These are phyloP conservation scores for Bombus balteatus DNA, from an alignment of 1,140 invertebrate species.

Conservation along the genomic window DNA sequence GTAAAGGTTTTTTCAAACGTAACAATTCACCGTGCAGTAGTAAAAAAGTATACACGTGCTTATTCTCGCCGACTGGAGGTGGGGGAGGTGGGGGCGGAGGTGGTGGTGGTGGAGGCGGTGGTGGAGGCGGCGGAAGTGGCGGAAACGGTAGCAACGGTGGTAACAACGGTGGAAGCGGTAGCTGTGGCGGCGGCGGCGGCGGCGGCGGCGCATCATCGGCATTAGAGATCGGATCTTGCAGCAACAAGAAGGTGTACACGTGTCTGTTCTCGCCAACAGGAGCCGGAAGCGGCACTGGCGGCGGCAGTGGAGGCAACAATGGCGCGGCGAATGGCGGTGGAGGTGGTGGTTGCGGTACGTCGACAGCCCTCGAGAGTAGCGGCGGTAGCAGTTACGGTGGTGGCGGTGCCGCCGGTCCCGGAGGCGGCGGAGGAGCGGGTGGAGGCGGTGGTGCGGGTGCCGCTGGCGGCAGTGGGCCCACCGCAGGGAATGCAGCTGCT, in stretches of 20 bases:
- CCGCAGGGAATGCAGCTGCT: slow-evolving; percentile 46
- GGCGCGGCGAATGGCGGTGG: slow-evolving; percentile 82
- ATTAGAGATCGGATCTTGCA: slow-evolving; percentile 84
- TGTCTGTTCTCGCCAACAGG: slow-evolving; percentile 89
- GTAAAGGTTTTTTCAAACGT: slow-evolving; percentile 99
- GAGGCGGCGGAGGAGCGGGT: slow-evolving; percentile 69
- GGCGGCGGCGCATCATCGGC: slow-evolving; percentile 58
- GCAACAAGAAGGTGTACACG: slow-evolving; percentile 98
- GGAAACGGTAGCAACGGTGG: slow-evolving; percentile 89
- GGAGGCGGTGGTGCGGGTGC: slow-evolving; percentile 73
- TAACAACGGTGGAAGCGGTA: slow-evolving; percentile 93
- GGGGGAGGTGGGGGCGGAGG: slow-evolving; percentile 70
- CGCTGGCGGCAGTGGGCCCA: slow-evolving; percentile 58
- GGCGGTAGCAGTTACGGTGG: slow-evolving; percentile 59
- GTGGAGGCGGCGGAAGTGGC: slow-evolving; percentile 70
- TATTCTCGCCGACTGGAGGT: slow-evolving; percentile 87
- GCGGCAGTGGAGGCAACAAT: slow-evolving; percentile 74
- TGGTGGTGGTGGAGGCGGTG: slow-evolving; percentile 70
- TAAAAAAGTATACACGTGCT: slow-evolving; percentile 97
- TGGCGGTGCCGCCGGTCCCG: slow-evolving; percentile 73
- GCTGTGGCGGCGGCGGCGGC: slow-evolving; percentile 65
- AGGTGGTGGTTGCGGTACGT: slow-evolving; percentile 83
- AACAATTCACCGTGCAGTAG: slow-evolving; percentile 94
- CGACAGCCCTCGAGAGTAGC: slow-evolving; percentile 66
- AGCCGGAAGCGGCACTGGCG: slow-evolving; percentile 71